Evolutionary conservation across 1,140 invertebrate species (phyloP).

Genomic region (Patella vulgata): DNA sequence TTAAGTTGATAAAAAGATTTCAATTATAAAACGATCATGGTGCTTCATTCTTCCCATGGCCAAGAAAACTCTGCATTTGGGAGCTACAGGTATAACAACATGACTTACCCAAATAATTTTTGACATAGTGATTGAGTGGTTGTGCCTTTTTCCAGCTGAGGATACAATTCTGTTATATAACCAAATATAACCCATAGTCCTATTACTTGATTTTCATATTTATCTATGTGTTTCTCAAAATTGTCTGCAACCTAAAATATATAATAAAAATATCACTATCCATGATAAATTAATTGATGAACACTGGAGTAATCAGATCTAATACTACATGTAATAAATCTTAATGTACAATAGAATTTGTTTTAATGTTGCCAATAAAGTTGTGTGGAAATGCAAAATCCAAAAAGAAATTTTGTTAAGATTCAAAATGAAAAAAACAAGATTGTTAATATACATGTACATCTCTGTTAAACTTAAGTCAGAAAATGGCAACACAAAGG

Average conservation of each 20-base stretch:
- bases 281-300: neutral
- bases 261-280: neutral
- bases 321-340: neutral
- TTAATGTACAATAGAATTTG: neutral
- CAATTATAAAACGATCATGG: neutral
- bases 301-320: neutral
- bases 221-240: constrained; percentile 31
- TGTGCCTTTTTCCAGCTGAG: constrained; percentile 31
- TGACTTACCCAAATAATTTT: constrained; percentile 40
- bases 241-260: constrained; percentile 37
- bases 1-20: neutral
- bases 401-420: neutral
- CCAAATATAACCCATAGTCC: constrained; percentile 42
- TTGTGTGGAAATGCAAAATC: constrained; percentile 17
- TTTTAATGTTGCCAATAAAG: neutral
- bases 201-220: constrained; percentile 42
- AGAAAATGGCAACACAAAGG: too few species aligned
- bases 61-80: neutral
- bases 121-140: constrained; percentile 32
- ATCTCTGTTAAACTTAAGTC: too few species aligned
- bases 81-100: neutral
- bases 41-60: neutral
- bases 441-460: too few species aligned
- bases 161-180: constrained; percentile 33
- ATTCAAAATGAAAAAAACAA: too few species aligned